phyloP scores from a whole-genome alignment of 2,113 vertebrate species.

The Leiothrix lutea region DNA sequence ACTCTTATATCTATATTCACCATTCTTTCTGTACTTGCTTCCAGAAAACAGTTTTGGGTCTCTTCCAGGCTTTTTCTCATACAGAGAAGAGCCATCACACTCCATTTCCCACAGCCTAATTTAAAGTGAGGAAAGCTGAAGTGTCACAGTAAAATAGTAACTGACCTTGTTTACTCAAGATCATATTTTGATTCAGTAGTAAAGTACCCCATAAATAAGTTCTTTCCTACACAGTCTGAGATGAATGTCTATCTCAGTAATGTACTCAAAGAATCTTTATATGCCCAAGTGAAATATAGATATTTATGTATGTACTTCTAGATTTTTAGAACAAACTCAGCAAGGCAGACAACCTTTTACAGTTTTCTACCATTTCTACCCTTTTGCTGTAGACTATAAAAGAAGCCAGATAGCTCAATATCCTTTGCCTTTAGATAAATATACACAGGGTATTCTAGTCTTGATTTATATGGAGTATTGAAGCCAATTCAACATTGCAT shows the following conservation, averaged over 20 bases:
- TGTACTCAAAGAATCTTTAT: neutral
- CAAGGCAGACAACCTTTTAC: neutral
- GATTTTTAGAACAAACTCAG: neutral
- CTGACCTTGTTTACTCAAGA: constrained; percentile 21
- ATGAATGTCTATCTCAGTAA: neutral
- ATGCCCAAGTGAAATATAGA: neutral
- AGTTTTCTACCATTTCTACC: neutral
- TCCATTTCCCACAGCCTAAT: neutral
- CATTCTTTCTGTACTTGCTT: neutral
- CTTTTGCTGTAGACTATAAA: neutral
- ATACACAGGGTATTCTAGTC: neutral
- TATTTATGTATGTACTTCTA: neutral
- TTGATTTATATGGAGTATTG: neutral
- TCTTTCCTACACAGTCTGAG: neutral
- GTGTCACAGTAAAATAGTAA: neutral
- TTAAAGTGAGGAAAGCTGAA: neutral
- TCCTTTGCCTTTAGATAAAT: neutral
- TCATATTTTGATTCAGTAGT: neutral
- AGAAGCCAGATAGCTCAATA: neutral
- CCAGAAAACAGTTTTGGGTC: neutral
- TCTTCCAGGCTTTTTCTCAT: neutral
- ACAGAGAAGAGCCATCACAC: neutral
- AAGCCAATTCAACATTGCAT: neutral
- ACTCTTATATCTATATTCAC: neutral
- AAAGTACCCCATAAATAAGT: neutral